A percentile compares a stretch with the other conserved stretches of the same genome.
phyloP scores from a whole-genome alignment of 2,113 vertebrate species.

The cat (Felis catus) region DNA sequence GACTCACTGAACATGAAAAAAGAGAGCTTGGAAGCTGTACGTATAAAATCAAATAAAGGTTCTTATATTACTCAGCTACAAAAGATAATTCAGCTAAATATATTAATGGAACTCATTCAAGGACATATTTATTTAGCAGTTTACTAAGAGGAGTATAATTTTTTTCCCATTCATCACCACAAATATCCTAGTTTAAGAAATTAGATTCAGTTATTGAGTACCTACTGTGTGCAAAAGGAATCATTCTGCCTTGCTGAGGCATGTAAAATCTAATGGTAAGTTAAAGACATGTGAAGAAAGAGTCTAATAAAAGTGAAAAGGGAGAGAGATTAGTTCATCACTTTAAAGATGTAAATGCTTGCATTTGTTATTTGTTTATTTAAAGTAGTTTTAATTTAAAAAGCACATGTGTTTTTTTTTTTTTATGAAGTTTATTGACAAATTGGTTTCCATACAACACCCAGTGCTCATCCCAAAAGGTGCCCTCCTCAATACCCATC shows the following conservation, averaged over 20 bases:
- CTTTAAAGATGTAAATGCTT: constrained; percentile 19
- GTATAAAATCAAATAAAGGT: constrained; percentile 71
- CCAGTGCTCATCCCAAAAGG: no score
- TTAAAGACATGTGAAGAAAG: neutral
- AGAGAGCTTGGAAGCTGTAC: constrained; percentile 87
- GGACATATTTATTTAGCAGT: neutral
- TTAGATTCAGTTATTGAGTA: constrained; percentile 14
- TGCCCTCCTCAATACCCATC: no score
- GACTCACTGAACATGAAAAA: constrained; percentile 87
- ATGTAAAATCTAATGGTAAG: neutral
- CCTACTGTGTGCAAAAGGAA: neutral
- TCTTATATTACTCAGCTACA: neutral
- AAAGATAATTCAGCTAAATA: constrained; percentile 18
- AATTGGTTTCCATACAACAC: no score
- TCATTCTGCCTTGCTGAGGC: neutral
- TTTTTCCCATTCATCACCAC: neutral
- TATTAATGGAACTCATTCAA: neutral
- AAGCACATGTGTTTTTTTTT: no score
- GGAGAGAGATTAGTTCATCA: neutral
- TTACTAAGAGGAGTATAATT: neutral
- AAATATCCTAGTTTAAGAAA: constrained; percentile 37
- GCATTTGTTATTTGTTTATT: neutral
- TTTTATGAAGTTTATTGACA: no score
- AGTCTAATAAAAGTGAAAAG: neutral
- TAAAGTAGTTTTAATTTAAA: constrained; percentile 18